Evolutionary conservation across 1,140 invertebrate genomes (phyloP).

Genomic region (Apis florea): DNA sequence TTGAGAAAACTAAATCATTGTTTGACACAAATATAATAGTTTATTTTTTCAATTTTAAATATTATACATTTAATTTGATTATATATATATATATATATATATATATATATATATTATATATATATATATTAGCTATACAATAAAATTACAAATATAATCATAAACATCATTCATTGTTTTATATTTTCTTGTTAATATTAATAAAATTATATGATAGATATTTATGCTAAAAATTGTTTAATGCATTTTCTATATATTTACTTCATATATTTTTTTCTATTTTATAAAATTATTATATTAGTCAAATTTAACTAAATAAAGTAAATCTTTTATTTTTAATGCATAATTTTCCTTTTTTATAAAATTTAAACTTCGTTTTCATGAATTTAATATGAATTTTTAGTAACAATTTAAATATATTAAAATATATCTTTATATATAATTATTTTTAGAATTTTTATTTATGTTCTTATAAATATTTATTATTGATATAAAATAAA

Average conservation of each 20-base stretch:
- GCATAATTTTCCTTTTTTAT: neutral
- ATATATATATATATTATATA: too few species aligned
- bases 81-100: too few species aligned
- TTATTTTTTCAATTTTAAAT: slow-evolving; percentile 70
- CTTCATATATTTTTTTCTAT: slow-evolving; percentile 23
- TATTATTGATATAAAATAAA: slow-evolving; percentile 1
- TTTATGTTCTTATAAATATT: slow-evolving; percentile 2
- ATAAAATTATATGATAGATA: slow-evolving; percentile 25
- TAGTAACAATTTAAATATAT: neutral
- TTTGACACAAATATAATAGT: slow-evolving; percentile 74
- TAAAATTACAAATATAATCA: slow-evolving; percentile 56
- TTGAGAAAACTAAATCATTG: slow-evolving; percentile 55
- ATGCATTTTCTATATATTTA: slow-evolving; percentile 56
- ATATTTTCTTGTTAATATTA: slow-evolving; percentile 15
- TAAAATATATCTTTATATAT: neutral
- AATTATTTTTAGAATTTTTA: neutral
- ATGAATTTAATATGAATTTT: neutral
- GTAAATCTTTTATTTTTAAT: neutral
- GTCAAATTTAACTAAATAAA: slow-evolving; percentile 17
- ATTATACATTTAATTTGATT: slow-evolving; percentile 60
- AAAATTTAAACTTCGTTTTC: neutral
- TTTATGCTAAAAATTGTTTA: slow-evolving; percentile 27
- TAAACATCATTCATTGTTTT: slow-evolving; percentile 40
- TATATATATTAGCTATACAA: slow-evolving; percentile 58
- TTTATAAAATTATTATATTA: slow-evolving; percentile 8